phyloP scores from a whole-genome alignment of 2,797 vertebrate species.

The Holocentrus rufus region DNA sequence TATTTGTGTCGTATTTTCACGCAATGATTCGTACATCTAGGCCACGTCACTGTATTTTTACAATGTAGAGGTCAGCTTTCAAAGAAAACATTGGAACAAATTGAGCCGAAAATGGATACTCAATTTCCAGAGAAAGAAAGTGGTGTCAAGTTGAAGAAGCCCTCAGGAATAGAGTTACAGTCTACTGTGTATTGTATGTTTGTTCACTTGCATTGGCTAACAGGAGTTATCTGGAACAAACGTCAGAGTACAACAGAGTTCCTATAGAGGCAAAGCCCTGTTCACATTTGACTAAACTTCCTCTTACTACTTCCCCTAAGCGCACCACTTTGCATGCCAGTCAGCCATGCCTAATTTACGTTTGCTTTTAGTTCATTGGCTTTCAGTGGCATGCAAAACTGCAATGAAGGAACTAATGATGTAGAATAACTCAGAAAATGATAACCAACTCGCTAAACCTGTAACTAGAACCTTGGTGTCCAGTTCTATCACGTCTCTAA shows the following conservation, averaged over 20 bases:
- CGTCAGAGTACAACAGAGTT: constrained; percentile 6
- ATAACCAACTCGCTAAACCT: neutral
- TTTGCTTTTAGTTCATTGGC: constrained; percentile 49
- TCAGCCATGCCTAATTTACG: constrained; percentile 39
- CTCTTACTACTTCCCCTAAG: constrained; percentile 65
- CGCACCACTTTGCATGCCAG: constrained; percentile 49
- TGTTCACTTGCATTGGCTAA: constrained; percentile 18
- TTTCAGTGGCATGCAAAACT: constrained; percentile 45
- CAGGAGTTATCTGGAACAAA: constrained; percentile 1
- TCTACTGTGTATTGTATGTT: constrained; percentile 47
- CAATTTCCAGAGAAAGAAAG: constrained; percentile 39
- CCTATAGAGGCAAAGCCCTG: constrained; percentile 1
- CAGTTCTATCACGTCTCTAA: neutral
- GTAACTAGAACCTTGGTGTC: constrained; percentile 9
- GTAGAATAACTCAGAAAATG: neutral
- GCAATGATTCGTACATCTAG: neutral
- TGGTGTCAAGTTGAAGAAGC: constrained; percentile 52
- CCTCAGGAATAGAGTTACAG: constrained; percentile 48
- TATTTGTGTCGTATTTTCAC: neutral
- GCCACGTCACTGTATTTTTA: neutral
- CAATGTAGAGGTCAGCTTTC: constrained; percentile 19
- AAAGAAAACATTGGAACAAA: constrained; percentile 28
- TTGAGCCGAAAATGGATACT: constrained; percentile 37
- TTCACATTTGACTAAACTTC: constrained; percentile 61
- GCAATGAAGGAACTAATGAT: constrained; percentile 4